phyloP scores from a whole-genome alignment of 1,140 invertebrate genomes.

The Macrobrachium nipponense region DNA sequence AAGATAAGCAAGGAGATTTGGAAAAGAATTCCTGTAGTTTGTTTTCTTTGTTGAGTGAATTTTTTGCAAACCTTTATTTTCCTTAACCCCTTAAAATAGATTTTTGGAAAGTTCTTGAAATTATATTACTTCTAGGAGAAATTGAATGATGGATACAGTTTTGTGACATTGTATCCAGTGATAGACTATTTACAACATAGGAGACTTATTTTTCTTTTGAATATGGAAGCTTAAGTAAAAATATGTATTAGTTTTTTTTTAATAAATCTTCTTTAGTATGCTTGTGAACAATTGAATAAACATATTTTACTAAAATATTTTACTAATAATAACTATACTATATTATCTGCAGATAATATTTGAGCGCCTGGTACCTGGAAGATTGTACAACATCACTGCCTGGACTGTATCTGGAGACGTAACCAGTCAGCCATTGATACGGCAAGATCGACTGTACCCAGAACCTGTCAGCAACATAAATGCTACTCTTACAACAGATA shows the following conservation, averaged over 20 bases:
- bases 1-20: too few relatives aligned
- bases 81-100: too few relatives aligned
- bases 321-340: not conserved
- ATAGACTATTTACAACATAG: too few relatives aligned
- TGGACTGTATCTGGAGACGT: constrained; percentile 90
- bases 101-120: too few relatives aligned
- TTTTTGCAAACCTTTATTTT: too few relatives aligned
- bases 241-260: not conserved
- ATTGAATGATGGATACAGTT: too few relatives aligned
- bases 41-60: too few relatives aligned
- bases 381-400: constrained; percentile 89
- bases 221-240: too few relatives aligned
- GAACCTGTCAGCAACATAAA: constrained; percentile 84
- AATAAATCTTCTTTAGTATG: not conserved
- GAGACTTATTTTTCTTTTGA: too few relatives aligned
- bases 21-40: too few relatives aligned
- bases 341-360: constrained; percentile 76
- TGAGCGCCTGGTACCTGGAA: constrained; percentile 78
- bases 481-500: constrained; percentile 82
- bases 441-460: constrained; percentile 78
- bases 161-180: too few relatives aligned
- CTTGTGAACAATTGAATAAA: not conserved
- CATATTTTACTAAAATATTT: not conserved
- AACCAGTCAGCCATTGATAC: constrained; percentile 82
- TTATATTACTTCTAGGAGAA: too few relatives aligned